These are phyloP conservation scores for Tamias sibiricus DNA, from an alignment of 2,113 vertebrate genomes.

Conservation along the genomic window DNA sequence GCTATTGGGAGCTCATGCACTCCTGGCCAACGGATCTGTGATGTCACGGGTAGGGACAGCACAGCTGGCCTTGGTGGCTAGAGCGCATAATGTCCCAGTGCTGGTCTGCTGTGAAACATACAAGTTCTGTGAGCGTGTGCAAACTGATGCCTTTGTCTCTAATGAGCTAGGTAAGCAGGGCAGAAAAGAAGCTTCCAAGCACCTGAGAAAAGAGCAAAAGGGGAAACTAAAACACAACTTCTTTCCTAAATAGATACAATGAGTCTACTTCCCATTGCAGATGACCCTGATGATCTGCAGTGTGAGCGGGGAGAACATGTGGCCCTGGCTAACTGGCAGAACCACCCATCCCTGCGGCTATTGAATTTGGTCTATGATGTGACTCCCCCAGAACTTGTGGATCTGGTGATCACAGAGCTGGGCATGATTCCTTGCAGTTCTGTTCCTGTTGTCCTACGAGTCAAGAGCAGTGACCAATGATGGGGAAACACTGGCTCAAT, in stretches of 20 bases:
- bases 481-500: constrained; percentile 50
- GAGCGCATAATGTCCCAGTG: constrained; percentile 96
- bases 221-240: background rate
- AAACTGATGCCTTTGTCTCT: constrained; percentile 99
- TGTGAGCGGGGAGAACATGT: constrained; percentile 91
- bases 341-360: constrained; percentile 89
- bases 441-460: constrained; percentile 96
- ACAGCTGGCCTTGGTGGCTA: constrained; percentile 96
- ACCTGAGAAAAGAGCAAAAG: background rate
- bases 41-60: constrained; percentile 98
- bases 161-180: constrained; percentile 94
- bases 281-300: constrained; percentile 96
- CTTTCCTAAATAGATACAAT: background rate
- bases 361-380: constrained; percentile 98
- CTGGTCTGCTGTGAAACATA: constrained; percentile 99
- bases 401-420: constrained; percentile 98
- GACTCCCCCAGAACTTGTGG: constrained; percentile 97
- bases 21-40: constrained; percentile 97
- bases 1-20: constrained; percentile 96
- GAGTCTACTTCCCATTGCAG: constrained; percentile 80
- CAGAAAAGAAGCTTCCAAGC: background rate
- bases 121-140: constrained; percentile 99
- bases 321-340: constrained; percentile 93
- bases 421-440: constrained; percentile 99
- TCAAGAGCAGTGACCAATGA: constrained; percentile 97